These are phyloP conservation scores for Polyploca ridens DNA, from an alignment of 2,888 invertebrate species.

Conservation along the genomic window DNA sequence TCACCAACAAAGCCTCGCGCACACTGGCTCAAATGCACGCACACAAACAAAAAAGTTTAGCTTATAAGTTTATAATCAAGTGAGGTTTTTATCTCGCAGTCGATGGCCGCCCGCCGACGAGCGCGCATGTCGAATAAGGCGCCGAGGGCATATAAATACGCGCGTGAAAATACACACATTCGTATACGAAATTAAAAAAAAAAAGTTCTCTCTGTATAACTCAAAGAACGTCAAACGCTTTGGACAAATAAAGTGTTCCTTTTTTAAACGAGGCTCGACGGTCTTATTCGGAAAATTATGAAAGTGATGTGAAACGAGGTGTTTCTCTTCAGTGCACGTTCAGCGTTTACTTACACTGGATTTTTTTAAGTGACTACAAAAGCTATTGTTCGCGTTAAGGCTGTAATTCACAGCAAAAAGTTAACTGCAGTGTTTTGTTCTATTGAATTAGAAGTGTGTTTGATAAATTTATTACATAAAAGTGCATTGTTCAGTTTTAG, in stretches of 20 bases:
- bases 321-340: slow-evolving; percentile 67
- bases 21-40: slow-evolving; percentile 71
- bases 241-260: slow-evolving; percentile 64
- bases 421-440: slow-evolving; percentile 76
- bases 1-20: slow-evolving; percentile 73
- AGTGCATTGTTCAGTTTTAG: slow-evolving; percentile 79
- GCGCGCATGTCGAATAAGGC: slow-evolving; percentile 72
- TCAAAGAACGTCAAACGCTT: slow-evolving; percentile 60
- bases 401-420: slow-evolving; percentile 64
- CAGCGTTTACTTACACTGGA: slow-evolving; percentile 57
- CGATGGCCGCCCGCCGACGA: slow-evolving; percentile 75
- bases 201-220: slow-evolving; percentile 36
- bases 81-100: slow-evolving; percentile 84
- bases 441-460: slow-evolving; percentile 74
- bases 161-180: slow-evolving; percentile 67
- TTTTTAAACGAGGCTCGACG: slow-evolving; percentile 57
- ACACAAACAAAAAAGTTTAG: slow-evolving; percentile 81
- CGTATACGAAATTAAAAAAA: slow-evolving; percentile 62
- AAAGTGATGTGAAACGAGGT: slow-evolving; percentile 78
- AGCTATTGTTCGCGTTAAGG: slow-evolving; percentile 75
- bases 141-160: slow-evolving; percentile 65
- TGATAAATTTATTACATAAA: slow-evolving; percentile 77
- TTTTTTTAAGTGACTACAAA: slow-evolving; percentile 76
- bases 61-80: slow-evolving; percentile 84
- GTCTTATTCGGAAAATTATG: slow-evolving; percentile 74